Evolutionary conservation across 2,888 invertebrate species (phyloP), one percentile per base, ranked within the genome.

Genomic region (Pseudococcus jackbeardsleyi): DNA sequence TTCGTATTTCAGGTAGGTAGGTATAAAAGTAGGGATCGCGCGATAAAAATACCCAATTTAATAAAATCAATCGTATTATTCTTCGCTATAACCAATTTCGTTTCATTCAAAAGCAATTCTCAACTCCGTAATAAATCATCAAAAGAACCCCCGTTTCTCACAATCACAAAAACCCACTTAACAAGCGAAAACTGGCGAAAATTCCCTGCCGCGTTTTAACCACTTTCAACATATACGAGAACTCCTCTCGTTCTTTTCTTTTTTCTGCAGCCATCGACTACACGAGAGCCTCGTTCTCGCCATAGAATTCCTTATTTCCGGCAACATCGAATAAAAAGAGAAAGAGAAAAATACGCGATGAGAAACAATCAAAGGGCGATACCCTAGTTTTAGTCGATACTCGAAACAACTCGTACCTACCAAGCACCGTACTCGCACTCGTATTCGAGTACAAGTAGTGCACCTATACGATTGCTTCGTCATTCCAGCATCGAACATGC

Each of bases 91-190:
- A 22, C 22, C 22, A 19, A 26, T 26, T 26, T 68, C 22, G 68
- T 4, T 68, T 68, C 68, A 68, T 19, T 68, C 68, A 68, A 68
- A 68, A 68, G 22, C 68, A 68, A 68, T 68, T 68, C 26, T 33
- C 68, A 26, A 26, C 22, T 84, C 89, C 5, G 50, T 84, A 33
- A 64, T 64, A 39, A 86, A 86, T 64, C 86, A 64, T 64, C n/a
- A 86, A 86, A 86, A 59, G 39, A 39, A 42, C 64, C 85, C n/a
- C 17, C 68, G 50, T 39, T 39, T 39, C 26, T 22, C 26, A 12
- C 7, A 54, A 26, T 42, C 42, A 42, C 42, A 26, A 68, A 26
- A 68, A 26, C 26, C 68, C 68, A 54, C 68, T 26, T 68, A 68
- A 68, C 22, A 68, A 26, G 68, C 26, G 22, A 22, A 68, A 68